Evolutionary conservation across 2,888 invertebrate genomes (phyloP), one percentile per base, ranked within the genome.

Genomic region (Napeogenes inachia): DNA sequence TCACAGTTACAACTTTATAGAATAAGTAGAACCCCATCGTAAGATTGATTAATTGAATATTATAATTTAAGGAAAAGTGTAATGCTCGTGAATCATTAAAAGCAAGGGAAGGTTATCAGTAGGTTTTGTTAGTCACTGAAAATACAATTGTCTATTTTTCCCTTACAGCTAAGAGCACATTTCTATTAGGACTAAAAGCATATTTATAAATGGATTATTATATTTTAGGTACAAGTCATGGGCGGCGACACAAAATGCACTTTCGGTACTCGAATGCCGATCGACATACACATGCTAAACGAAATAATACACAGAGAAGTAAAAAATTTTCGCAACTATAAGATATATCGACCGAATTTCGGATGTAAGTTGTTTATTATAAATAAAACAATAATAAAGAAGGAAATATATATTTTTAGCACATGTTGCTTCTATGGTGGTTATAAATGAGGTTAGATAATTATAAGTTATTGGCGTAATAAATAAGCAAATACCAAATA

Each of bases 261-360:
- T 0, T 90, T 88, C 66, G 88, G 89, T 63, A 85, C 84, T 0
- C 73, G 87, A 13, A 80, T 83, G 78, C 77, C 84, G 0, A 82
- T 90, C 65, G 88, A 88, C 72, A 85, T 85, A 32, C 84, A 85
- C 66, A 87, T 88, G 86, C 79, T 89, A 8, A 89, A 89, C 60
- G 89, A 87, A 67, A 85, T 87, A 55, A 89, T 89, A 54, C 76
- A 80, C 69, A 72, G 89, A 2, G 89, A 89, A 65, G 84, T 89
- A 35, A 89, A 87, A 58, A 73, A 88, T 67, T 89, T 89, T 65
- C 73, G 84, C 47, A 88, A 87, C 73, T 90, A 89, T 74, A 89
- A 85, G 70, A 88, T 83, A 61, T 90, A 89, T 71, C 71, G 85
- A 13, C 89, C 89, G 3, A 88, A 90, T 67, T 89, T 90, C 63